Evolutionary conservation across 2,113 vertebrate genomes (phyloP).

Genomic region (Siniperca knerii): DNA sequence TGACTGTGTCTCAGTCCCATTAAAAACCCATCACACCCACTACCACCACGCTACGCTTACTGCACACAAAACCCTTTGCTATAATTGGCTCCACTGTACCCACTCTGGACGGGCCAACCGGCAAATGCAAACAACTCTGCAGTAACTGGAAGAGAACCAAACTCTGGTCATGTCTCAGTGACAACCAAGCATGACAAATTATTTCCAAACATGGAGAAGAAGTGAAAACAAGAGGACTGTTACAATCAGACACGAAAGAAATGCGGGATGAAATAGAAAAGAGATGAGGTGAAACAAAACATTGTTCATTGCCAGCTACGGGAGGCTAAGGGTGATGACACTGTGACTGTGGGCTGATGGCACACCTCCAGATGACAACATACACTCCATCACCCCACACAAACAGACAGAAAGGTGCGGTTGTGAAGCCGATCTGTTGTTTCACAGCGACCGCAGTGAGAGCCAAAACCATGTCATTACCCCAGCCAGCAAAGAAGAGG

Average conservation of each 20-base stretch:
- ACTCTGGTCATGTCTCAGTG: constrained; percentile 37
- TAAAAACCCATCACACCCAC: constrained; percentile 77
- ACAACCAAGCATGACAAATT: constrained; percentile 58
- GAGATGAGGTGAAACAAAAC: constrained; percentile 32
- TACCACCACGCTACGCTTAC: constrained; percentile 63
- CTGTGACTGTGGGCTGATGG: constrained; percentile 29
- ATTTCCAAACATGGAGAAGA: constrained; percentile 51
- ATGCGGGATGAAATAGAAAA: constrained; percentile 26
- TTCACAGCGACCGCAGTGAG: constrained; percentile 42
- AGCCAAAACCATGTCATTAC: constrained; percentile 71
- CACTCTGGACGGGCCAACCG: constrained; percentile 52
- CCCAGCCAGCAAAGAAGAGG: constrained; percentile 35
- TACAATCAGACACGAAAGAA: constrained; percentile 33
- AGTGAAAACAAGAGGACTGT: constrained; percentile 37
- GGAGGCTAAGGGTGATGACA: constrained; percentile 33
- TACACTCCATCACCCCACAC: constrained; percentile 42
- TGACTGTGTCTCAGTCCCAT: constrained; percentile 68
- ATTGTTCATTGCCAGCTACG: background rate
- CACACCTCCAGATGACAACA: constrained; percentile 50
- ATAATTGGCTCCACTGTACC: constrained; percentile 81
- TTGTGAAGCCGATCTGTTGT: constrained; percentile 52
- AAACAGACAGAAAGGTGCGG: constrained; percentile 59
- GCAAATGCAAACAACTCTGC: constrained; percentile 64
- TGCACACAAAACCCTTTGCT: constrained; percentile 70
- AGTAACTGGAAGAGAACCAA: constrained; percentile 56